phyloP scores from a whole-genome alignment of 2,888 invertebrate genomes.

The Deilephila porcellus region DNA sequence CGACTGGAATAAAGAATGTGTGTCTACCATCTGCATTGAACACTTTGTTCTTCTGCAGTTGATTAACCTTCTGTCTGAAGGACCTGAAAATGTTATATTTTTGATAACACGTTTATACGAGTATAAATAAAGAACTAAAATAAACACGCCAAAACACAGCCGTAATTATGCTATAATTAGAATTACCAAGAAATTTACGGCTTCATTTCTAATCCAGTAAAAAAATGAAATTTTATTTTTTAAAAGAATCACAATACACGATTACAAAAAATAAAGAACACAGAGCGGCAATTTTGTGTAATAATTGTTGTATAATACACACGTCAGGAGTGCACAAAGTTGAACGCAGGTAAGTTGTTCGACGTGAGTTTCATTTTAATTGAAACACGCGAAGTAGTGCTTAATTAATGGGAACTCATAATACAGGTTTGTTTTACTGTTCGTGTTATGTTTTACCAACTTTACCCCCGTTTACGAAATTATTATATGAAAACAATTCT shows the following conservation, averaged over 20 bases:
- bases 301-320: conserved; percentile 36
- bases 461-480: conserved; percentile 12
- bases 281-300: conserved; percentile 38
- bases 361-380: conserved; percentile 53
- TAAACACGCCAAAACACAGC: neutral
- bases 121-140: neutral
- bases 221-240: neutral
- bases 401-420: conserved; percentile 37
- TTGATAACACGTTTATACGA: neutral
- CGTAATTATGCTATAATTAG: neutral
- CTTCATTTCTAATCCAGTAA: no score
- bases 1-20: conserved; percentile 96
- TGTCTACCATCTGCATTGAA: conserved; percentile 91
- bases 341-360: conserved; percentile 50
- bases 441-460: conserved; percentile 6
- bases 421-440: conserved; percentile 25
- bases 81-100: conserved; percentile 81
- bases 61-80: conserved; percentile 90
- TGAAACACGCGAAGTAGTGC: conserved; percentile 59
- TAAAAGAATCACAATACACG: neutral
- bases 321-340: conserved; percentile 15
- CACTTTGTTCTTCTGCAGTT: conserved; percentile 89
- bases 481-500: neutral
- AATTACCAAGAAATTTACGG: no score
- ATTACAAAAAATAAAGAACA: conserved; percentile 3